These are phyloP conservation scores for Bergia puertoricense DNA, from an alignment of 92 coral and sea anemone genomes.

Conservation along the genomic window DNA sequence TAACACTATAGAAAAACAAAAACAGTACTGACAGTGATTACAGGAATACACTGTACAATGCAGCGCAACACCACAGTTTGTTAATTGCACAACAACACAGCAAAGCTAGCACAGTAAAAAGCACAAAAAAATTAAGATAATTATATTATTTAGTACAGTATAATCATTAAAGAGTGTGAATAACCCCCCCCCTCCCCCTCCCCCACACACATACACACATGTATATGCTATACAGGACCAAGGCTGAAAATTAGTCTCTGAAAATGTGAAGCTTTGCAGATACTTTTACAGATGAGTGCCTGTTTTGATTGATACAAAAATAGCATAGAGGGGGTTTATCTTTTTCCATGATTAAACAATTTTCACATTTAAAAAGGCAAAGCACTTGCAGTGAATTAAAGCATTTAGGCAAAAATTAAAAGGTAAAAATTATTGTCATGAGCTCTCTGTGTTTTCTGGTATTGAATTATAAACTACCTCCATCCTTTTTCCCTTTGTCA, in stretches of 20 bases:
- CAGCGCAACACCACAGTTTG: too few species aligned
- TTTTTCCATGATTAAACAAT: not conserved
- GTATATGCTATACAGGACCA: not conserved
- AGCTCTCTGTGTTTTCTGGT: slow-evolving; percentile 14
- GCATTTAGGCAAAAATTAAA: slow-evolving; percentile 11
- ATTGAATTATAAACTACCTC: not conserved
- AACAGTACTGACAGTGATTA: too few species aligned
- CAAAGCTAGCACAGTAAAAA: too few species aligned
- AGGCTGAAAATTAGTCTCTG: slow-evolving; percentile 10
- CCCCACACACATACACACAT: too few species aligned
- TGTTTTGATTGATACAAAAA: slow-evolving; percentile 10
- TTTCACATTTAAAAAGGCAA: not conserved
- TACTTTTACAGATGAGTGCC: slow-evolving; percentile 11
- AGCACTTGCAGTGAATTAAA: not conserved
- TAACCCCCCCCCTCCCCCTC: too few species aligned
- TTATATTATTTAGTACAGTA: too few species aligned
- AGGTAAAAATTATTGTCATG: slow-evolving; percentile 6
- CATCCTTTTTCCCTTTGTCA: not conserved
- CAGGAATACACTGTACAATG: too few species aligned
- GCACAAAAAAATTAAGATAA: too few species aligned
- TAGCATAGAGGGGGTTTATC: slow-evolving; percentile 10
- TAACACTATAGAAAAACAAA: too few species aligned
- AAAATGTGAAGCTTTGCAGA: slow-evolving; percentile 9
- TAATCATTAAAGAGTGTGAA: too few species aligned
- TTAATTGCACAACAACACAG: too few species aligned